Evolutionary conservation across 2,888 invertebrate species (phyloP).

Genomic region (Trichogramma dendrolimi): DNA sequence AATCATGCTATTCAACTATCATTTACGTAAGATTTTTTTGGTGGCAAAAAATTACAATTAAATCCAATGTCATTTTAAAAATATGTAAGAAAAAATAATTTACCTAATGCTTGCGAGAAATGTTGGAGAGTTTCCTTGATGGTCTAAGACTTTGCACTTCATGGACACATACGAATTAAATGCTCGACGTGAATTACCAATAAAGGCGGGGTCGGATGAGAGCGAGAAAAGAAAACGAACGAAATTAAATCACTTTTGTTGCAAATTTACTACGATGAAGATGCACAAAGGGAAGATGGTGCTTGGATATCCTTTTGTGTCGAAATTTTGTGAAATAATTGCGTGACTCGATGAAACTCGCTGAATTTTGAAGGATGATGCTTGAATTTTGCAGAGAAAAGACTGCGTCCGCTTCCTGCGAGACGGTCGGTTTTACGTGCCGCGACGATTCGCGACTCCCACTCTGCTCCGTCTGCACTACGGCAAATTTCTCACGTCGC

Average conservation of each 20-base stretch:
- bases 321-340: too few relatives aligned
- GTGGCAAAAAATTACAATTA: not conserved
- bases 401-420: conserved; percentile 38
- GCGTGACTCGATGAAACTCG: too few relatives aligned
- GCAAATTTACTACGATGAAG: too few relatives aligned
- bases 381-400: conserved; percentile 15
- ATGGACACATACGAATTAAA: conserved; percentile 46
- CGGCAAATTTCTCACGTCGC: not conserved
- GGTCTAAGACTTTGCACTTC: conserved; percentile 50
- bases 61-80: not conserved
- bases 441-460: conserved; percentile 16
- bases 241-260: too few relatives aligned
- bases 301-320: too few relatives aligned
- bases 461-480: conserved; percentile 6
- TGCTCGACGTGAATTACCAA: too few relatives aligned
- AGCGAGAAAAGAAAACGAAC: too few relatives aligned
- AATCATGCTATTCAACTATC: not conserved
- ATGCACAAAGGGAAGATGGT: too few relatives aligned
- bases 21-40: not conserved
- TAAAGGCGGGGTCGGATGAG: too few relatives aligned
- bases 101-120: conserved; percentile 49
- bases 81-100: conserved; percentile 23
- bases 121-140: conserved; percentile 50
- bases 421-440: conserved; percentile 40
- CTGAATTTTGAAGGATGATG: conserved; percentile 6